Conservation (phyloP, 1,140 invertebrate species). For the Drosophila chauvacae region DNA sequence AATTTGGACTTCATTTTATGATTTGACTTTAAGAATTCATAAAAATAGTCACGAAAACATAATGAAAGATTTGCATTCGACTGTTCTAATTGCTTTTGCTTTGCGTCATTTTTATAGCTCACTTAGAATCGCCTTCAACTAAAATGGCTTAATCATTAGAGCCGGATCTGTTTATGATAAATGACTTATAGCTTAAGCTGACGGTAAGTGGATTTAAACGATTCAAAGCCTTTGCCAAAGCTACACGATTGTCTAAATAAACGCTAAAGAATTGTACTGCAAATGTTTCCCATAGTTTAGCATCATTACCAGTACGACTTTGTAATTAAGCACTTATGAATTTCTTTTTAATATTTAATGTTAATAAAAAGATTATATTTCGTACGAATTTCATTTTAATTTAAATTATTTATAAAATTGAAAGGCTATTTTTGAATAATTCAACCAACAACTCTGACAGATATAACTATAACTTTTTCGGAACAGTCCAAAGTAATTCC, state of each 20-base stretch:
- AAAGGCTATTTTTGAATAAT: too few relatives aligned
- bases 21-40: neutral
- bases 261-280: neutral
- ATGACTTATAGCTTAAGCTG: neutral
- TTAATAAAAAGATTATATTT: neutral
- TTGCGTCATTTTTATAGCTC: neutral
- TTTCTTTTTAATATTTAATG: neutral
- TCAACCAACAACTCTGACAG: too few relatives aligned
- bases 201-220: constrained; percentile 12
- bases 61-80: neutral
- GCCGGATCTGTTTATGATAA: constrained; percentile 16
- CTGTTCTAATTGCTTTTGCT: neutral
- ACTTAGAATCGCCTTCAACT: neutral
- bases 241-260: constrained; percentile 1
- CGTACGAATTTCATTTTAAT: too few relatives aligned
- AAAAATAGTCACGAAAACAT: neutral
- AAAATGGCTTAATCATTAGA: constrained; percentile 6
- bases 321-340: neutral
- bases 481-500: too few relatives aligned
- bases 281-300: constrained; percentile 8
- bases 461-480: too few relatives aligned
- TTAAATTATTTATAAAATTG: too few relatives aligned
- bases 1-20: too few relatives aligned
- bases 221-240: neutral
- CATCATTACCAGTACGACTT: neutral